A percentile compares a stretch with the other conserved stretches of the same genome.
Conservation (phyloP, 2,888 invertebrate species). For the Eugnorisma glareosa region DNA sequence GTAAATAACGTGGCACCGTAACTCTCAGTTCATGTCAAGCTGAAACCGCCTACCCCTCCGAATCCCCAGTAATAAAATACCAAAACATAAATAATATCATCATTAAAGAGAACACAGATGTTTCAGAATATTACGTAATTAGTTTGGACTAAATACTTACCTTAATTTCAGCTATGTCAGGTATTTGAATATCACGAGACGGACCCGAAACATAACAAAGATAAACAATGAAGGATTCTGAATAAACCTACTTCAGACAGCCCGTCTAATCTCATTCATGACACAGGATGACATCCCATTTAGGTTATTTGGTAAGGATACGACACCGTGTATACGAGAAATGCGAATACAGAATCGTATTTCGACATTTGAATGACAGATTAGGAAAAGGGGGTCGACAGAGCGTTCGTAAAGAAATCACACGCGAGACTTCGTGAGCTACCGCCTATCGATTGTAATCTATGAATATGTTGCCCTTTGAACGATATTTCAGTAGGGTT, state of each 20-base stretch:
- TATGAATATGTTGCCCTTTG: constrained; percentile 26
- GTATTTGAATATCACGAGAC: constrained; percentile 12
- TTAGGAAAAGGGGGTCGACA: constrained; percentile 19
- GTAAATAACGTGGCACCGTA: background rate
- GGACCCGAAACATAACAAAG: constrained; percentile 4
- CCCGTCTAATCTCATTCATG: constrained; percentile 28
- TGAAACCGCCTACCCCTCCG: background rate
- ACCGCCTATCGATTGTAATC: constrained; percentile 33
- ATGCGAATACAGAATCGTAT: constrained; percentile 26
- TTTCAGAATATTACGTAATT: constrained; percentile 30
- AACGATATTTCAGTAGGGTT: constrained; percentile 26
- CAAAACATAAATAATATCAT: constrained; percentile 31
- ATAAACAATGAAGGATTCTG: constrained; percentile 23
- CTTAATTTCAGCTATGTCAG: background rate
- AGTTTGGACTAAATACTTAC: constrained; percentile 12
- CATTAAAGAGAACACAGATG: constrained; percentile 20
- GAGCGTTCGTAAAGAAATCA: constrained; percentile 34
- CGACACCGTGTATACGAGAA: constrained; percentile 6
- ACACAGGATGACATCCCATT: constrained; percentile 48
- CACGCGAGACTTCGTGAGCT: background rate
- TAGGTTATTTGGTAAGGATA: constrained; percentile 39
- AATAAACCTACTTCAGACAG: constrained; percentile 16
- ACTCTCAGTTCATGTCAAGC: constrained; percentile 9
- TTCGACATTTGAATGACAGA: constrained; percentile 50
- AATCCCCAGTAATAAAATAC: constrained; percentile 5